Conservation (phyloP, 2,888 invertebrate species). For the Hypena proboscidalis region DNA sequence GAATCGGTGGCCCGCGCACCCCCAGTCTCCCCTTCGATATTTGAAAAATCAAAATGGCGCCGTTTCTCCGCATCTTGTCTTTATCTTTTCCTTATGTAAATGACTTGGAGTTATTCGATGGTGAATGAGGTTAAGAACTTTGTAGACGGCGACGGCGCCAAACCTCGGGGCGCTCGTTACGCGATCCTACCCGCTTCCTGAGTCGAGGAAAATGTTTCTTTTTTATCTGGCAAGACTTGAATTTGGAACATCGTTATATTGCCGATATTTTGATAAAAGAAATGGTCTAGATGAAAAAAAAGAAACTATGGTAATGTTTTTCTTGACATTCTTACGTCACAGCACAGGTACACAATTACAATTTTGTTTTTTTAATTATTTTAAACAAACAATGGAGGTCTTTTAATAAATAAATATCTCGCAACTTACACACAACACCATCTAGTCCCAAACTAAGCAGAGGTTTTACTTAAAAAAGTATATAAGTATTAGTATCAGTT, state of each 20-base stretch:
- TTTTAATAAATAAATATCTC: too few species aligned
- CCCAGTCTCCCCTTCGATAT: conserved; percentile 73
- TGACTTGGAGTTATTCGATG: conserved; percentile 66
- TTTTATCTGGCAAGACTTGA: conserved; percentile 45
- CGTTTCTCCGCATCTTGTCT: conserved; percentile 73
- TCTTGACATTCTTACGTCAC: too few species aligned
- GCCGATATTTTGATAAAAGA: conserved; percentile 4
- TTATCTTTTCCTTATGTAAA: conserved; percentile 85
- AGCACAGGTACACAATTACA: too few species aligned
- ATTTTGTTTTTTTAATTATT: too few species aligned
- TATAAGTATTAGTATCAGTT: too few species aligned
- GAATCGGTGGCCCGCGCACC: conserved; percentile 63
- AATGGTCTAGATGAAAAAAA: too few species aligned
- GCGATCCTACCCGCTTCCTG: conserved; percentile 50
- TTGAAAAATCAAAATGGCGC: conserved; percentile 78
- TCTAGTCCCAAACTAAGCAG: too few species aligned
- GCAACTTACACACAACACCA: too few species aligned
- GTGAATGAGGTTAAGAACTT: conserved; percentile 81
- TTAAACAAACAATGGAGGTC: too few species aligned
- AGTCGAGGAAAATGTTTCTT: conserved; percentile 50
- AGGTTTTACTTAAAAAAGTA: too few species aligned
- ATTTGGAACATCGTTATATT: conserved; percentile 27
- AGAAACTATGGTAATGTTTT: too few species aligned
- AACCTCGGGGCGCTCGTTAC: conserved; percentile 57
- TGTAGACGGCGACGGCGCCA: conserved; percentile 65